phyloP scores from a whole-genome alignment of 2,113 vertebrate genomes.

The Pelecanus crispus region DNA sequence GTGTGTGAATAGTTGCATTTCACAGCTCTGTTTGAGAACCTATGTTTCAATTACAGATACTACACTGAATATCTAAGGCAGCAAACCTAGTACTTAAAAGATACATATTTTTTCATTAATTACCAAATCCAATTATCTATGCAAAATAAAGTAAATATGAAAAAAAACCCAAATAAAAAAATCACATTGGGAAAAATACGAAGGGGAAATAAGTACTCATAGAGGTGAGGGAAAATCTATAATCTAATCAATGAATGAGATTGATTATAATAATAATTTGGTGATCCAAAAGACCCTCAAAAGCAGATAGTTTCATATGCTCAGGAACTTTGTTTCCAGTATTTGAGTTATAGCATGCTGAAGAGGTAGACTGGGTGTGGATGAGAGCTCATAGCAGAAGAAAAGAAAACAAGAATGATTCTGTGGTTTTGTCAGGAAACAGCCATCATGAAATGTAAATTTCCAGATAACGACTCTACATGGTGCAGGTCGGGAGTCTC shows the following conservation, averaged over 20 bases:
- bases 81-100: not conserved
- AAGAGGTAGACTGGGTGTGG: not conserved
- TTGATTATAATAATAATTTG: not conserved
- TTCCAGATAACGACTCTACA: not conserved
- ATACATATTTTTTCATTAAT: not conserved
- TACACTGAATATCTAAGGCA: not conserved
- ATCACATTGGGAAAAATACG: not conserved
- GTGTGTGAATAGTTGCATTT: not conserved
- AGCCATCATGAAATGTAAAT: not conserved
- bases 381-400: not conserved
- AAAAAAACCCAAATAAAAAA: not conserved
- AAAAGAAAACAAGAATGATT: not conserved
- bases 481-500: not conserved
- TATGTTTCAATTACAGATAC: not conserved
- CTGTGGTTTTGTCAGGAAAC: not conserved
- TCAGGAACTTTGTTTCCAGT: not conserved
- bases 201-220: not conserved
- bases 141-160: not conserved
- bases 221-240: not conserved
- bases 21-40: not conserved
- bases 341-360: not conserved
- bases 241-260: not conserved
- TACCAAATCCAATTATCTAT: not conserved
- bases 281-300: not conserved
- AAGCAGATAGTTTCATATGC: not conserved